Evolutionary conservation across 2,113 vertebrate species (phyloP).

Genomic region (Oryctolagus cuniculus): mOryCun1.1 NC_091453.1:79594501-79595000

Average conservation of each 20-base stretch:
- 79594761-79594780: constrained; percentile 70
- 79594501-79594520: constrained; percentile 65
- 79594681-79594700: constrained; percentile 70
- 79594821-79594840: constrained; percentile 53
- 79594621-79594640: constrained; percentile 74
- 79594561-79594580: constrained; percentile 59
- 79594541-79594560: constrained; percentile 72
- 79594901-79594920: constrained; percentile 21
- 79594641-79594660: constrained; percentile 68
- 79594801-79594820: constrained; percentile 57
- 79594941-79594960: background rate
- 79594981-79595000: background rate
- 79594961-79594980: background rate
- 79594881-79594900: constrained; percentile 30
- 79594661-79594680: constrained; percentile 71
- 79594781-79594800: constrained; percentile 71
- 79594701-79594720: constrained; percentile 68
- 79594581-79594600: constrained; percentile 57
- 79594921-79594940: constrained; percentile 35
- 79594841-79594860: constrained; percentile 44
- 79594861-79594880: constrained; percentile 36
- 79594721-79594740: constrained; percentile 67
- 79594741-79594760: constrained; percentile 58
- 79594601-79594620: constrained; percentile 67
- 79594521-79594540: constrained; percentile 54